These are phyloP conservation scores for Cavia porcellus DNA, from an alignment of 2,113 vertebrate genomes.

Conservation along the genomic window DNA sequence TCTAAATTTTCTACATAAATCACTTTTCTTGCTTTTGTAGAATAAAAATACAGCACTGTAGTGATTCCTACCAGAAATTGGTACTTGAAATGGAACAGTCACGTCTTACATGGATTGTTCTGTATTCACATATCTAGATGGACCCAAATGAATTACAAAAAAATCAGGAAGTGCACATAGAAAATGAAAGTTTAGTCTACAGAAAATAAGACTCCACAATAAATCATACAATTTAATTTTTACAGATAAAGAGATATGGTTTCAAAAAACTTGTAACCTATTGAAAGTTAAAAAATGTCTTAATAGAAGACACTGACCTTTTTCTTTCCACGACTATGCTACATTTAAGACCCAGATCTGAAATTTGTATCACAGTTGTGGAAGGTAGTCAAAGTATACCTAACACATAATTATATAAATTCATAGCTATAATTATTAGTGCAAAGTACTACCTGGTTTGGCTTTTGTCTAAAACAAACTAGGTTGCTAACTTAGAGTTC, in stretches of 20 bases:
- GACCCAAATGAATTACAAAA: neutral
- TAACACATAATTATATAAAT: neutral
- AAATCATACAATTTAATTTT: neutral
- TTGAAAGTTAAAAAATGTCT: neutral
- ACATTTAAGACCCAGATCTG: neutral
- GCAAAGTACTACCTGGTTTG: too few species aligned
- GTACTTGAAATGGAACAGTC: neutral
- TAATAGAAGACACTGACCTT: neutral
- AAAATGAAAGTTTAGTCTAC: neutral
- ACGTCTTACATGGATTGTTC: neutral
- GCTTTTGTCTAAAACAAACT: neutral
- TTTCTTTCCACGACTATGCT: neutral
- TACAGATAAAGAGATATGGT: neutral
- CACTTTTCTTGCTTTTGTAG: neutral
- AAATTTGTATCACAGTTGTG: neutral
- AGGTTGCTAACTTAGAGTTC: neutral
- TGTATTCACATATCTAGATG: neutral
- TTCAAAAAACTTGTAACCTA: neutral
- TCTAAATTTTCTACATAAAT: neutral
- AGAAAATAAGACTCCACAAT: neutral
- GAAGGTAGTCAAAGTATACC: neutral
- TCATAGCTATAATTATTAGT: neutral
- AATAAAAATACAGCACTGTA: neutral
- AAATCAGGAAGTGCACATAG: too few species aligned
- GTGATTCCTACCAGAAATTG: neutral